Evolutionary conservation across 2,113 vertebrate genomes (phyloP), one percentile per base, ranked within the genome.

Genomic region (Vireo altiloquus): DNA sequence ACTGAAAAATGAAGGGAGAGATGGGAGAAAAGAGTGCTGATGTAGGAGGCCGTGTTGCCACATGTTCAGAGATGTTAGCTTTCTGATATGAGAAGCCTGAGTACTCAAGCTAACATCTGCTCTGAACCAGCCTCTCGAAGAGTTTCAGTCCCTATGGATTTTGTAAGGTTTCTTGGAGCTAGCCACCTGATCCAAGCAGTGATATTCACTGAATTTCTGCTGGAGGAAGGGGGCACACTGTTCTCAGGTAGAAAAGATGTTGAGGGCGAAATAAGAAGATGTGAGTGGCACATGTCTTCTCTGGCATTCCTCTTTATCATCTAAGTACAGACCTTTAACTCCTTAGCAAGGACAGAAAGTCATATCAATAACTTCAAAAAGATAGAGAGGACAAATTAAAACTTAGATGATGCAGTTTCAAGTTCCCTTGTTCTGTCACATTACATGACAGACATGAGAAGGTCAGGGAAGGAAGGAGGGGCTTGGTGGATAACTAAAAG

Each of bases 21-120:
- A 35, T 3, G 16, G 12, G 8, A 11, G 0, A 16, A 60, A 61
- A 15, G 12, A 18, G 9, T 27, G 7, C 1, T 54, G 65, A 28
- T 44, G 13, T 47, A 42, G 46, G 24, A 66, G 18, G 12, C 14
- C 31, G 7, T 10, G 9, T 57, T 63, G 18, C 11, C 25, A 35
- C 21, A 11, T 71, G 52, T 52, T 56, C 30, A 74, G 40, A 74
- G 33, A 52, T 6, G 6, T 33, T 59, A 20, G 7, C 23, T 66
- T 39, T 59, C 60, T 74, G 19, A 7, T 42, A 5, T 15, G 31
- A 47, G 10, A 59, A 2, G 66, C 18, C 10, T 42, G 30, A 82
- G 7, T 15, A 65, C 12, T 79, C n/a, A 52, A 42, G 20, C 6
- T 59, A 64, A 42, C 35, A 37, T 31, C 22, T 64, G 35, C 37